Percentiles rank a stretch among this genome's conserved stretches.
Conservation (phyloP, 2,113 vertebrate species). For the Isurus oxyrinchus region DNA sequence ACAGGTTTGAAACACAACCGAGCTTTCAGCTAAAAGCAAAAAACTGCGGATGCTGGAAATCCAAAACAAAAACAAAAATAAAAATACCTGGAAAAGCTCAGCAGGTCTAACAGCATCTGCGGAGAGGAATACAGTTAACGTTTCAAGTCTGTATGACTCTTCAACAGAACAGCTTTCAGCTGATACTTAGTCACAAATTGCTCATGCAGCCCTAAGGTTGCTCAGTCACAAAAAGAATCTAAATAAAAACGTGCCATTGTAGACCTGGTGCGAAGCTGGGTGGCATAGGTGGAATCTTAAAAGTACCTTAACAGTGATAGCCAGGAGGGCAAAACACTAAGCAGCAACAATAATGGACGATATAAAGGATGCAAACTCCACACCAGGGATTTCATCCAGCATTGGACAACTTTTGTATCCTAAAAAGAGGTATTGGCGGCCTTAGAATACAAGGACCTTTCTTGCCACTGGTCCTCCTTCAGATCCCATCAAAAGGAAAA, state of each 20-base stretch:
- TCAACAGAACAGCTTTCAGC: not conserved
- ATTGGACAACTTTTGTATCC: not conserved
- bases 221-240: not conserved
- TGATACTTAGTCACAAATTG: not conserved
- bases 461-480: not conserved
- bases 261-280: not conserved
- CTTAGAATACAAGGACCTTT: not conserved
- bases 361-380: not conserved
- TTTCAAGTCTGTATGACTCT: too few relatives aligned
- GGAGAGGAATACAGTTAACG: too few relatives aligned
- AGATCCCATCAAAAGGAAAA: not conserved
- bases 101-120: too few relatives aligned
- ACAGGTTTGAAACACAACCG: not conserved
- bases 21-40: not conserved
- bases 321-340: not conserved
- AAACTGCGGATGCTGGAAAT: too few relatives aligned
- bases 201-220: not conserved
- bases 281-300: not conserved
- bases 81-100: too few relatives aligned
- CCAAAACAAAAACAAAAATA: too few relatives aligned
- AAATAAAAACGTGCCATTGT: not conserved
- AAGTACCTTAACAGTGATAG: not conserved
- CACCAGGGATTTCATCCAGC: not conserved
- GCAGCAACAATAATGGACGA: not conserved
- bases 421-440: not conserved